These are phyloP conservation scores for Sebastes oblongus DNA, from an alignment of 2,797 vertebrate species.

Conservation along the genomic window DNA sequence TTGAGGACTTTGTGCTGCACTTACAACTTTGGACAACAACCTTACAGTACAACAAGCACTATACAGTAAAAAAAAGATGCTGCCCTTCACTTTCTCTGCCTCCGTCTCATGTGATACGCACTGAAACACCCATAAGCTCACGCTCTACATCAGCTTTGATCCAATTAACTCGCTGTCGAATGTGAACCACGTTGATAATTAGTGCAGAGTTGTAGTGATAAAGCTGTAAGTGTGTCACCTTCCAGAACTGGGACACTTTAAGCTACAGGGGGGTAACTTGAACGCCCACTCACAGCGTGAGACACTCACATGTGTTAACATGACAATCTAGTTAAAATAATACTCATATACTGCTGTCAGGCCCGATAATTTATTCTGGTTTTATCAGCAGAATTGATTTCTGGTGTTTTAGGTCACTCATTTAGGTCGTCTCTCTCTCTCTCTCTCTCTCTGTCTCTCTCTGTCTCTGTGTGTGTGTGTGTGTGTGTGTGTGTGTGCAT, in stretches of 20 bases:
- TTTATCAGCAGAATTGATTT: background rate
- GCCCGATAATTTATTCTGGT: background rate
- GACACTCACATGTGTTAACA: conserved; percentile 6
- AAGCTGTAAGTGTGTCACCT: conserved; percentile 78
- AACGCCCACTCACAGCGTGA: conserved; percentile 33
- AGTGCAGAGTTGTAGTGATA: conserved; percentile 57
- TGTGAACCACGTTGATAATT: conserved; percentile 65
- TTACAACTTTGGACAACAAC: background rate
- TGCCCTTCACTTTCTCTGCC: background rate
- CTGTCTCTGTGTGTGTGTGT: background rate
- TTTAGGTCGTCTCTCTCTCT: background rate
- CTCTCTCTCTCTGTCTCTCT: background rate
- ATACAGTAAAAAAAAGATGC: background rate
- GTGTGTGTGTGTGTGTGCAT: background rate
- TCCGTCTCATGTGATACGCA: background rate
- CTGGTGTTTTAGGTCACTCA: background rate
- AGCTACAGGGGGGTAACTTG: conserved; percentile 59
- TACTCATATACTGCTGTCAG: background rate
- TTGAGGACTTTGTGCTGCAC: background rate
- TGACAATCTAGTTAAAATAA: conserved; percentile 5
- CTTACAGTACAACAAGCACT: background rate
- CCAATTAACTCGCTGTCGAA: conserved; percentile 61
- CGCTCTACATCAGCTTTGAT: conserved; percentile 19
- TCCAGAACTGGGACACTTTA: conserved; percentile 71
- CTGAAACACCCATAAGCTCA: background rate